Evolutionary conservation across 2,113 vertebrate species (phyloP).

Genomic region (Pollachius pollachius): DNA sequence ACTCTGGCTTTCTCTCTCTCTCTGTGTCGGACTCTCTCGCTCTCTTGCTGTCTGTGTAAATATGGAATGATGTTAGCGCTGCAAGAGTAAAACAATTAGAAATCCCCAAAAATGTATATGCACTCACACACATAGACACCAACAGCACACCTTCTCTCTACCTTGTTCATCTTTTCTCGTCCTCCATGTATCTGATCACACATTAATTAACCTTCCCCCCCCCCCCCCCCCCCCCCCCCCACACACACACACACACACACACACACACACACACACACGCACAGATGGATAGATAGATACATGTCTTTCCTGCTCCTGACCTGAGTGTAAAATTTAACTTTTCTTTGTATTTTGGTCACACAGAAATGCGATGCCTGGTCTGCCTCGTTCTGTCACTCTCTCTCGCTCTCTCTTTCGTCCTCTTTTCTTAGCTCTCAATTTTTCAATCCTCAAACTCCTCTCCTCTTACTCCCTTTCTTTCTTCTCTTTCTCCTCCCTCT

Average conservation of each 20-base stretch:
- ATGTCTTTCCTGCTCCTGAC: constrained; percentile 39
- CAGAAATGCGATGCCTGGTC: constrained; percentile 51
- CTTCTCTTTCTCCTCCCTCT: constrained; percentile 15
- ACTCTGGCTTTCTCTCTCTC: not conserved
- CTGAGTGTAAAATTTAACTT: constrained; percentile 53
- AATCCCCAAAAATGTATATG: constrained; percentile 65
- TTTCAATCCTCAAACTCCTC: not conserved
- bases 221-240: too few relatives aligned
- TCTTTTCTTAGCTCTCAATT: not conserved
- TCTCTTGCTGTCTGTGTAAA: constrained; percentile 49
- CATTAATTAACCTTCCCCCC: constrained; percentile 60
- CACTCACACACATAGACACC: not conserved
- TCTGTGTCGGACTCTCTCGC: constrained; percentile 34
- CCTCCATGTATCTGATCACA: constrained; percentile 12
- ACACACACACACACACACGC: constrained; percentile 3
- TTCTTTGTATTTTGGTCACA: constrained; percentile 57
- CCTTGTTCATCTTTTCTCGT: not conserved
- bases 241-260: not conserved
- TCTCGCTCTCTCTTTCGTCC: constrained; percentile 17
- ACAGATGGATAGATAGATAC: not conserved
- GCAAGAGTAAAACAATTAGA: constrained; percentile 72
- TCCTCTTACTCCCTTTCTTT: constrained; percentile 11
- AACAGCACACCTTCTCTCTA: constrained; percentile 10
- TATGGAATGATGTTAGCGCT: constrained; percentile 70
- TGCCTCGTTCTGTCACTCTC: constrained; percentile 18